Conservation (phyloP, 2,888 invertebrate species). For the Pyrrhosoma nymphula region DNA sequence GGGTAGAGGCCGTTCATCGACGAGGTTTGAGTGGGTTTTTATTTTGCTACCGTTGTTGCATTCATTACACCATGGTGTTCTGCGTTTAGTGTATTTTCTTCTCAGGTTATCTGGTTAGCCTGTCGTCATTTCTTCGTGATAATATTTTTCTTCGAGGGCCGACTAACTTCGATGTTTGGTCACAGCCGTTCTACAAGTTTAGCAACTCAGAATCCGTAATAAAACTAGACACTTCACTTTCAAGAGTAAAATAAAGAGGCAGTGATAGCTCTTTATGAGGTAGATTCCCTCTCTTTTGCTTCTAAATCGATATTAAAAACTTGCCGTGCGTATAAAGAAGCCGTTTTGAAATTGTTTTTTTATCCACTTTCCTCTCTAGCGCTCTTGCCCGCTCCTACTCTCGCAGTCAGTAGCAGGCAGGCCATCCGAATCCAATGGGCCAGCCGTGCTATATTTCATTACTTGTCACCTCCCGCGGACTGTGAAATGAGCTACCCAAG, state of each 20-base stretch:
- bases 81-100: neutral
- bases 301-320: constrained; percentile 16
- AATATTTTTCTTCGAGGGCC: neutral
- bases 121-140: neutral
- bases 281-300: constrained; percentile 1
- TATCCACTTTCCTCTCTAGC: neutral
- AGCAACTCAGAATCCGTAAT: neutral
- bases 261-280: neutral
- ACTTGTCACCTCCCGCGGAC: constrained; percentile 39
- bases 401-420: neutral
- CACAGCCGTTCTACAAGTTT: neutral
- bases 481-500: constrained; percentile 30
- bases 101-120: neutral
- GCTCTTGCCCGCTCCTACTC: neutral
- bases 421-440: constrained; percentile 12
- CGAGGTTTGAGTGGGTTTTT: neutral
- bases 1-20: neutral
- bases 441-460: constrained; percentile 8
- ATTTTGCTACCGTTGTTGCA: neutral
- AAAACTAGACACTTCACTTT: neutral
- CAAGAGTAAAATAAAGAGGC: neutral
- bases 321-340: constrained; percentile 6
- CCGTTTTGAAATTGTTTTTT: neutral
- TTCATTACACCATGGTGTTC: neutral
- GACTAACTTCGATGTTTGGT: neutral